Conservation (phyloP, 2,888 invertebrate species). For the Erebia palarica region DNA sequence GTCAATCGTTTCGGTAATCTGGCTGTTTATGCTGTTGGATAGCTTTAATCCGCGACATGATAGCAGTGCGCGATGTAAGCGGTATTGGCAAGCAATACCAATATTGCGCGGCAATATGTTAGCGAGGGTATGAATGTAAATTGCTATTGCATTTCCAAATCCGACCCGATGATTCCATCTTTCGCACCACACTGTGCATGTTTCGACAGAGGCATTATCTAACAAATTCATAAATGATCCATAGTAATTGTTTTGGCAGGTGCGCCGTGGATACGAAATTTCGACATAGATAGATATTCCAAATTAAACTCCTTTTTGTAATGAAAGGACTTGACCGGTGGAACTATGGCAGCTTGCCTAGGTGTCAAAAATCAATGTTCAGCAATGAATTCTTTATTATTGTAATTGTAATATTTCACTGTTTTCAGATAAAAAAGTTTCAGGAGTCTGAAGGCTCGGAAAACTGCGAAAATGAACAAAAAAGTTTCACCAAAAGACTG, state of each 20-base stretch:
- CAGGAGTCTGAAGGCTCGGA: too few species aligned
- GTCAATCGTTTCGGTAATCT: neutral
- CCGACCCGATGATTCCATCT: conserved; percentile 22
- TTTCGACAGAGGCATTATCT: conserved; percentile 2
- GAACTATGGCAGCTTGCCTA: too few species aligned
- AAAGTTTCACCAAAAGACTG: too few species aligned
- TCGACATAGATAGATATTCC: neutral
- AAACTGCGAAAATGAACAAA: too few species aligned
- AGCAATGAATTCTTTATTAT: too few species aligned
- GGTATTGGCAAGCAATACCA: conserved; percentile 45
- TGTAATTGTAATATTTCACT: too few species aligned
- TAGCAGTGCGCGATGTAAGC: conserved; percentile 40
- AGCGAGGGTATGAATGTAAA: conserved; percentile 54
- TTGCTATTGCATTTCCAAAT: conserved; percentile 54
- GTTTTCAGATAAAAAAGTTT: too few species aligned
- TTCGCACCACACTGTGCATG: conserved; percentile 9
- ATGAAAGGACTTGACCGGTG: too few species aligned
- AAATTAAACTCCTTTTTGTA: neutral
- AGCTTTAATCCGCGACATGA: conserved; percentile 10
- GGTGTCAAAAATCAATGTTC: too few species aligned
- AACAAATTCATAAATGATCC: too few species aligned
- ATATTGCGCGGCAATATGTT: conserved; percentile 53
- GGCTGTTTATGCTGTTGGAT: conserved; percentile 6
- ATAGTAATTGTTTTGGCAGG: conserved; percentile 3
- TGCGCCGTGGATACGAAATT: neutral